phyloP scores from a whole-genome alignment of 2,888 invertebrate species.

The Aporophyla lueneburgensis region DNA sequence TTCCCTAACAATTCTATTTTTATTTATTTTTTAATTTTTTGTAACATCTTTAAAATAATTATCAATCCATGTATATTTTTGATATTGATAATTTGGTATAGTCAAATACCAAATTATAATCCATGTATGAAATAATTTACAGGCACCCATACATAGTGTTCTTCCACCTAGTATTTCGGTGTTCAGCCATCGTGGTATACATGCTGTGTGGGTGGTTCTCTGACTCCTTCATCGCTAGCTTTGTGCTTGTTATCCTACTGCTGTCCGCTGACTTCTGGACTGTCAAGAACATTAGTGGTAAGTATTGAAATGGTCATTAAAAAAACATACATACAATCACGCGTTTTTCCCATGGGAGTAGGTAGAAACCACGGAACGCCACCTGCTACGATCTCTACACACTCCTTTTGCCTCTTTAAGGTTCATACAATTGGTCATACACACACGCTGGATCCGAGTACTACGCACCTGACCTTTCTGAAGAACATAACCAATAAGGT shows the following conservation, averaged over 20 bases:
- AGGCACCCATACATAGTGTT: conserved; percentile 98
- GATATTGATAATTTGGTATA: no score
- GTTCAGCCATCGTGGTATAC: conserved; percentile 96
- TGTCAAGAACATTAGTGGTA: conserved; percentile 98
- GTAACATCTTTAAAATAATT: background rate
- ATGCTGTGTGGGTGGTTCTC: conserved; percentile 97
- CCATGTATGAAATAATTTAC: conserved; percentile 73
- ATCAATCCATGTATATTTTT: background rate
- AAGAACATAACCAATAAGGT: no score
- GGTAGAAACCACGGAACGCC: no score
- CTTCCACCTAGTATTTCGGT: conserved; percentile 97
- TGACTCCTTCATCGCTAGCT: conserved; percentile 98
- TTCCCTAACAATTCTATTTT: background rate
- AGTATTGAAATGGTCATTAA: conserved; percentile 43
- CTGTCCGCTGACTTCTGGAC: conserved; percentile 99
- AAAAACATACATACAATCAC: no score
- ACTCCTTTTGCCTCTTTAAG: no score
- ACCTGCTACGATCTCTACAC: no score
- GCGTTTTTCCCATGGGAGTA: no score
- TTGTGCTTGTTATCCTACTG: conserved; percentile 96
- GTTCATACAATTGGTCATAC: no score
- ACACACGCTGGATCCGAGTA: no score
- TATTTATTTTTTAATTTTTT: background rate
- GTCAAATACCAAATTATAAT: background rate
- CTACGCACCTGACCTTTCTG: no score